Evolutionary conservation across 2,113 vertebrate genomes (phyloP).

Genomic region (Actinemys pallida): DNA sequence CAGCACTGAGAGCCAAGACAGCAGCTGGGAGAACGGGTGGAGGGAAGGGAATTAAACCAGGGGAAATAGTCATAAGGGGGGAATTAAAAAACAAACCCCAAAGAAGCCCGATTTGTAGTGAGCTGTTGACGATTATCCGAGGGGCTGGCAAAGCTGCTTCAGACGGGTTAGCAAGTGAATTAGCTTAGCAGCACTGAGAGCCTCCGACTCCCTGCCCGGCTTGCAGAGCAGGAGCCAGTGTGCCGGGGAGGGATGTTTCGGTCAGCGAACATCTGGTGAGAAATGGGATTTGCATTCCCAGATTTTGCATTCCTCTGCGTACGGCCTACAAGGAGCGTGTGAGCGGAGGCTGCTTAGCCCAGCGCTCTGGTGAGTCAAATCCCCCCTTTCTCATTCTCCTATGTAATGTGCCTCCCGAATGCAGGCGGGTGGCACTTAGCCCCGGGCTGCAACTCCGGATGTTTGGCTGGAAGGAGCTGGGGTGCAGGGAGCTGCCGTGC

Average conservation of each 20-base stretch:
- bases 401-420: neutral
- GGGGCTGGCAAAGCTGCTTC: neutral
- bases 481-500: neutral
- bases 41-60: neutral
- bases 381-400: neutral
- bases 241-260: neutral
- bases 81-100: neutral
- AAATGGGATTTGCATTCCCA: neutral
- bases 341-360: neutral
- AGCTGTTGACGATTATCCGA: neutral
- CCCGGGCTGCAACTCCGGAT: neutral
- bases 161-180: neutral
- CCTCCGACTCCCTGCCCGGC: neutral
- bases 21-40: neutral
- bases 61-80: neutral
- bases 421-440: neutral
- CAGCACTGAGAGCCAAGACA: neutral
- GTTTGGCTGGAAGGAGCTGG: neutral
- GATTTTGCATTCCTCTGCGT: neutral
- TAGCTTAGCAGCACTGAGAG: neutral
- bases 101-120: neutral
- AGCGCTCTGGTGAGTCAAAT: neutral
- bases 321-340: neutral
- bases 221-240: neutral
- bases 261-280: conserved; percentile 33